Evolutionary conservation across 2,797 vertebrate genomes (phyloP).

Genomic region (Lacerta bilineata): DNA sequence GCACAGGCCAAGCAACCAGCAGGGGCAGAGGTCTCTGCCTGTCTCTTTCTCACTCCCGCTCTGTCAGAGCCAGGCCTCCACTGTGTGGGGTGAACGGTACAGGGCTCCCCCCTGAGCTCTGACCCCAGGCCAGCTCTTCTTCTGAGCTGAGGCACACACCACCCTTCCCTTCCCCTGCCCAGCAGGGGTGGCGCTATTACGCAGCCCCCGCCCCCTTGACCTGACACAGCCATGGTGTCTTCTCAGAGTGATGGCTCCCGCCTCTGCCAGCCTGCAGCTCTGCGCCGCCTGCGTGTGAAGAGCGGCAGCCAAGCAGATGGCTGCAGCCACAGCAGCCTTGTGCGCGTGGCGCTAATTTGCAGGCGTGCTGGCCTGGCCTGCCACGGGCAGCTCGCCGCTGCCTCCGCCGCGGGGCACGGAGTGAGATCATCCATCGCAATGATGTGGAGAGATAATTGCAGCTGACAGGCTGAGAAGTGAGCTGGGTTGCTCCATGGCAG

Average conservation of each 20-base stretch:
- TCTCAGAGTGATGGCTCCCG: not conserved
- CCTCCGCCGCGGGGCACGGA: not conserved
- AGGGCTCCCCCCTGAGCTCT: not conserved
- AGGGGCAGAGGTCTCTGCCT: not conserved
- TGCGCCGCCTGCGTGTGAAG: not conserved
- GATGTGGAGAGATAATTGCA: not conserved
- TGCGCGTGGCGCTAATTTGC: not conserved
- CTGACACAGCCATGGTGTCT: not conserved
- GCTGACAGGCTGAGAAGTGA: not conserved
- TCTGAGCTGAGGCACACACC: not conserved
- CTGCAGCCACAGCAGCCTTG: not conserved
- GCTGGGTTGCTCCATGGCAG: not conserved
- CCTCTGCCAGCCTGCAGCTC: not conserved
- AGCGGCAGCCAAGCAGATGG: not conserved
- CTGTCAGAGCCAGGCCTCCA: not conserved
- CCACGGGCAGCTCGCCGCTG: not conserved
- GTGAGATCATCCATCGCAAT: too few species aligned
- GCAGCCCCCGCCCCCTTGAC: not conserved
- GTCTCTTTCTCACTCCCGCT: not conserved
- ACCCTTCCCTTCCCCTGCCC: not conserved
- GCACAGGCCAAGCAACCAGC: not conserved
- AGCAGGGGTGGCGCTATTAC: not conserved
- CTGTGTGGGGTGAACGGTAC: not conserved
- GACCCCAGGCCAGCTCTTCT: too few species aligned
- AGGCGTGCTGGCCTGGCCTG: not conserved